These are phyloP conservation scores for Gymnocheta viridis DNA, from an alignment of 2,888 invertebrate genomes.

Conservation along the genomic window DNA sequence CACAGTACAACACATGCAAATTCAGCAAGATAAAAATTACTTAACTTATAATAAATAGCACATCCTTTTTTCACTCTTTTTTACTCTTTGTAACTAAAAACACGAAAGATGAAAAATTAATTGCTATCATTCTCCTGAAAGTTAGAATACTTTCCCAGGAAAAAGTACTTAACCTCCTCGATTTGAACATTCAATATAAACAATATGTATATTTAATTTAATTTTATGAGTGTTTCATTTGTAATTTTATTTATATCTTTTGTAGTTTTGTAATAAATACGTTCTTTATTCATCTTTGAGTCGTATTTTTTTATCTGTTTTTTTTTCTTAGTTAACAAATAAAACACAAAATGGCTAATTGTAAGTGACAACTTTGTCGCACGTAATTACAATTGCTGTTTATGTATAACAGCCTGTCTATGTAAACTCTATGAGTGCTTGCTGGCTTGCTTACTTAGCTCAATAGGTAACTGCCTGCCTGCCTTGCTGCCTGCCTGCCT, in stretches of 20 bases:
- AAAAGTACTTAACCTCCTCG: no score
- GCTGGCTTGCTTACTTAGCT: constrained; percentile 28
- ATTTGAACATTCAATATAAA: no score
- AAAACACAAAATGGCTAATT: constrained; percentile 72
- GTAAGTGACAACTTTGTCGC: constrained; percentile 73
- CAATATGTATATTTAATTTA: constrained; percentile 37
- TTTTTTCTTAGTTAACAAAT: constrained; percentile 56
- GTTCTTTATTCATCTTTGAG: constrained; percentile 23
- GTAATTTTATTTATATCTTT: constrained; percentile 36
- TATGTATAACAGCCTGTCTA: constrained; percentile 62
- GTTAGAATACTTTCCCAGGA: no score
- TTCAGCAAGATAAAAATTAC: no score
- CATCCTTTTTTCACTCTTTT: no score
- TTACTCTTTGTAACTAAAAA: no score
- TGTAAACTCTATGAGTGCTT: constrained; percentile 40
- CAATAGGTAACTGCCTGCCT: constrained; percentile 21
- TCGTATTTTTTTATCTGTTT: constrained; percentile 1
- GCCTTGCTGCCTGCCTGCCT: constrained; percentile 19
- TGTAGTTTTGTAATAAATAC: not conserved
- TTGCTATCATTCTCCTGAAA: no score
- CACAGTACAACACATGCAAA: no score
- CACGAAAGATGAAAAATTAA: no score
- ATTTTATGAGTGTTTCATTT: constrained; percentile 19
- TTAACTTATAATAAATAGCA: no score
- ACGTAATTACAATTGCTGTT: constrained; percentile 71